phyloP scores from a whole-genome alignment of 2,797 vertebrate species.

The Corythornis leucogaster region DNA sequence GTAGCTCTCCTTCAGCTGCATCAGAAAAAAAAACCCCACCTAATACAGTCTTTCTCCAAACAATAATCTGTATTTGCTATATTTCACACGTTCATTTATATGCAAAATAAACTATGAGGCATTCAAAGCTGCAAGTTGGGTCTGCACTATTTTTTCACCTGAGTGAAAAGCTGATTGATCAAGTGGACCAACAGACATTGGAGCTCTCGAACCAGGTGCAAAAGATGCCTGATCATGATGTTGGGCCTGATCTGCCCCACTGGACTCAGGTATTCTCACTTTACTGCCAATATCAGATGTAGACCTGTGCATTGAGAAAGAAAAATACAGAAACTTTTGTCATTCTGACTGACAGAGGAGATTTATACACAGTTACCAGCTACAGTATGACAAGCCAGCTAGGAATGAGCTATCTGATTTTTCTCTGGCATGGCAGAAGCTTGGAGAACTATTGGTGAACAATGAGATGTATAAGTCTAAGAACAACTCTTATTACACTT shows the following conservation, averaged over 20 bases:
- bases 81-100: background rate
- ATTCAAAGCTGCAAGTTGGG: background rate
- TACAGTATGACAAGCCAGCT: constrained; percentile 15
- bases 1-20: background rate
- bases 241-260: constrained; percentile 84
- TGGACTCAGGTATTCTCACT: constrained; percentile 85
- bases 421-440: background rate
- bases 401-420: background rate
- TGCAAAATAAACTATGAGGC: background rate
- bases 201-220: constrained; percentile 81
- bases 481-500: background rate
- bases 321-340: background rate
- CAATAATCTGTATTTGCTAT: background rate
- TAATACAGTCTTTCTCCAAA: background rate
- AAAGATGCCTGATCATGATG: constrained; percentile 87
- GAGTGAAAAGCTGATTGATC: constrained; percentile 93
- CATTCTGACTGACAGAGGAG: background rate
- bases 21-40: background rate
- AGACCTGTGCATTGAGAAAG: constrained; percentile 80
- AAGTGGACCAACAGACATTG: constrained; percentile 85
- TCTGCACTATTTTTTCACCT: constrained; percentile 80
- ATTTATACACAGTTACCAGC: background rate
- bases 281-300: constrained; percentile 94
- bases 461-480: background rate
- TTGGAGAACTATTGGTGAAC: background rate